A percentile compares a stretch with the other conserved stretches of the same genome.
Evolutionary conservation across 2,888 invertebrate genomes (phyloP).

Genomic region (Seira ritae): DNA sequence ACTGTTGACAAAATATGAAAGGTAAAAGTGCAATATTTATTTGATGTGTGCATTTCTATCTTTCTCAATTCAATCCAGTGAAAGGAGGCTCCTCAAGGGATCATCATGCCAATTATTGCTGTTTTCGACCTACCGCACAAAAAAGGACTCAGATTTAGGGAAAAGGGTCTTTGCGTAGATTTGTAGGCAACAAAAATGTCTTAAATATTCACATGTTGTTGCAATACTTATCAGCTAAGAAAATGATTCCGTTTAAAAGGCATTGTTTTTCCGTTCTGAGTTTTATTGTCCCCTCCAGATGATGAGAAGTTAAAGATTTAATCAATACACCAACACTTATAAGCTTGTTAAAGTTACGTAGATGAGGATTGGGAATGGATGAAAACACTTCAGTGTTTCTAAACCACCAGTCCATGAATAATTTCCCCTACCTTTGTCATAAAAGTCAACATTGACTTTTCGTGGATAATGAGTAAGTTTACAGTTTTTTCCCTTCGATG

Average conservation of each 20-base stretch:
- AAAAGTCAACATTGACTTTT: constrained; percentile 25
- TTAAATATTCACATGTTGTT: constrained; percentile 22
- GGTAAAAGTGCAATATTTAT: constrained; percentile 1
- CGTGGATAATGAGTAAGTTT: not conserved
- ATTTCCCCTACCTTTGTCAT: constrained; percentile 20
- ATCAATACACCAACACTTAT: not conserved
- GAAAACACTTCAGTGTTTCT: constrained; percentile 19
- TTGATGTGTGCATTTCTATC: not conserved
- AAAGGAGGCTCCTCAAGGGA: constrained; percentile 25
- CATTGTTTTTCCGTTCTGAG: not conserved
- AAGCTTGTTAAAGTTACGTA: too few species aligned
- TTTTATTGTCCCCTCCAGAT: constrained; percentile 25
- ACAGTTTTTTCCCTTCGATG: constrained; percentile 18
- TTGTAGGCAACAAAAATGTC: constrained; percentile 42
- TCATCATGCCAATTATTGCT: constrained; percentile 27
- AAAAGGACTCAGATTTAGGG: constrained; percentile 1
- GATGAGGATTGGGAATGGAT: not conserved
- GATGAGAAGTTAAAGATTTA: not conserved
- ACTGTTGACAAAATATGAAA: constrained; percentile 24
- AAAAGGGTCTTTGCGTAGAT: not conserved
- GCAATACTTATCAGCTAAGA: not conserved
- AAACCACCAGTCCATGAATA: constrained; percentile 30
- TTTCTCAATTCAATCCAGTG: too few species aligned
- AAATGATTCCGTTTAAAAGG: too few species aligned
- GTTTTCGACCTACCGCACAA: constrained; percentile 49